phyloP scores from a whole-genome alignment of 2,888 invertebrate species.

The Nebria brevicollis region DNA sequence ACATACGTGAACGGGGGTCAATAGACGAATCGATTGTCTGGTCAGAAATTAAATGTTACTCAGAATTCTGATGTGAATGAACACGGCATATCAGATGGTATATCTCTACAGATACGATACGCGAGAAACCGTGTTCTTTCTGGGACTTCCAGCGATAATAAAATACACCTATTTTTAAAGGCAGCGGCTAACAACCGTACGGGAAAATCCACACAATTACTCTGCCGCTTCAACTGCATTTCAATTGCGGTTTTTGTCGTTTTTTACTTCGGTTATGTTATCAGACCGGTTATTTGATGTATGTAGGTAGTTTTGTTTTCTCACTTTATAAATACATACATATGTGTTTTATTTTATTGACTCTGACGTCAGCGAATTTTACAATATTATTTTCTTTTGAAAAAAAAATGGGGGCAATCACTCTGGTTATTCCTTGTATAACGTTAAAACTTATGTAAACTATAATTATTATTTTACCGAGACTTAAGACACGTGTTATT shows the following conservation, averaged over 20 bases:
- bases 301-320: not conserved
- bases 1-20: slow-evolving; percentile 11
- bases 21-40: slow-evolving; percentile 8
- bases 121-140: not conserved
- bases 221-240: not conserved
- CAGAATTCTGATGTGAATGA: slow-evolving; percentile 8
- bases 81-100: not conserved
- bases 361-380: not conserved
- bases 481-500: not conserved
- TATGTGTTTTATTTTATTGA: not conserved
- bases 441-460: too few relatives aligned
- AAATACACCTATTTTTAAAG: not conserved
- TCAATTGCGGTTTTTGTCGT: slow-evolving; percentile 2
- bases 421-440: not conserved
- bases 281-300: not conserved
- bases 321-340: not conserved
- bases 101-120: not conserved
- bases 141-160: not conserved
- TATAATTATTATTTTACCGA: not conserved
- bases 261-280: not conserved
- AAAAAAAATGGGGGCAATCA: not conserved
- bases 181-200: not conserved
- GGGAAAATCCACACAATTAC: slow-evolving; percentile 12
- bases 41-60: not conserved
- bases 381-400: not conserved